Base-by-base conservation (phyloP, 2,797 vertebrate genomes). In the Acanthurus lineatus region DNA sequence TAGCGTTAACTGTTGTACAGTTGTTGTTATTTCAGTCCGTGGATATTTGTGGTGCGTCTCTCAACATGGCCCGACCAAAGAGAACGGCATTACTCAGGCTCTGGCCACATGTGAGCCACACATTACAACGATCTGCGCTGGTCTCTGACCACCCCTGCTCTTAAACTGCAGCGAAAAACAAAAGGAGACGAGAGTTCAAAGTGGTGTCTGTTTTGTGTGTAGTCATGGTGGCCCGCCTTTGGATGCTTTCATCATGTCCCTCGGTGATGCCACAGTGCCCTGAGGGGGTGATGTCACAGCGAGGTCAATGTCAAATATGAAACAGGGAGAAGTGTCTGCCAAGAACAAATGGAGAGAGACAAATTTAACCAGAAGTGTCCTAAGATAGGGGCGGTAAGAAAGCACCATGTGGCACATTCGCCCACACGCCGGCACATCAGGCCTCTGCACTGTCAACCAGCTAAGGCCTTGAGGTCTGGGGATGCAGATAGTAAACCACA, bases 11-110 rank as follows among this genome's bases (percentile, higher is more conserved):
- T 89, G 87, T 93, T 28, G 63, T 84, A 89, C 91, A 90, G 92
- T 91, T 93, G 91, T 93, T 94, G 93, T 95, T 93, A 92, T 95
- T 95, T 92, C 85, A 92, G 94, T 89, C 83, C 61, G 78, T 71
- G 90, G 91, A 90, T 92, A 84, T 90, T 91, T 93, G 91, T 10
- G 90, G 92, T 73, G 51, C 49, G 61, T 83, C 79, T 83, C 83
- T 85, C 69, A 68, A 88, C 88, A 86, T 82, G 79, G 80, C 85
- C 73, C 59, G 16, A 89, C 89, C 90, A 81, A 81, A 87, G 80
- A 82, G 77, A 79, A 82, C 82, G 69, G 79, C 85, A 83, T 89
- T 86, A 88, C 90, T 91, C 88, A 89, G 72, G 66, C 85, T 80
- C 79, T 83, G 82, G 87, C 91, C 92, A 90, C 91, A 90, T 93